A percentile compares a stretch with the other conserved stretches of the same genome.
phyloP scores from a whole-genome alignment of 2,888 invertebrate species.

The Drosophila anceps region DNA sequence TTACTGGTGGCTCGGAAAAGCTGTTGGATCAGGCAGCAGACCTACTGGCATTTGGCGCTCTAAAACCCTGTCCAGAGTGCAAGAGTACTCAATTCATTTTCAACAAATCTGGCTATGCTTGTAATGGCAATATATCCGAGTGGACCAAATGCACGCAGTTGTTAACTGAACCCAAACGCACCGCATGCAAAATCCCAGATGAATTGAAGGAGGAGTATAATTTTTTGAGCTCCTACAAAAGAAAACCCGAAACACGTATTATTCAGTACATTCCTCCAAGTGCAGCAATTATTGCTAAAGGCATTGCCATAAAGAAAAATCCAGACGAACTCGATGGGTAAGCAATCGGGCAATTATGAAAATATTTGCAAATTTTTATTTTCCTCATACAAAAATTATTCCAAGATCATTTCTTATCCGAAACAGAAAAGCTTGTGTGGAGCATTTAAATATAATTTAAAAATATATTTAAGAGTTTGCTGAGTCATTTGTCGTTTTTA shows the following conservation, averaged over 20 bases:
- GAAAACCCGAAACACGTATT: slow-evolving; percentile 87
- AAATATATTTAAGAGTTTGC: not conserved
- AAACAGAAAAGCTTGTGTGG: not conserved
- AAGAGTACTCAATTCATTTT: slow-evolving; percentile 90
- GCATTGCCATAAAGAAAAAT: slow-evolving; percentile 59
- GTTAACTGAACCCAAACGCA: slow-evolving; percentile 90
- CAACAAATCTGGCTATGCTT: slow-evolving; percentile 92
- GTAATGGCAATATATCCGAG: slow-evolving; percentile 90
- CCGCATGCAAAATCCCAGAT: slow-evolving; percentile 89
- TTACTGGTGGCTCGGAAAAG: slow-evolving; percentile 88
- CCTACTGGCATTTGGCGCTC: slow-evolving; percentile 94
- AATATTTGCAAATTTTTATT: not conserved
- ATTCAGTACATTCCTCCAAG: slow-evolving; percentile 87
- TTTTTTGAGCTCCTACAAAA: slow-evolving; percentile 88
- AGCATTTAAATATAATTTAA: not conserved
- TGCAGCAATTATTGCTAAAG: slow-evolving; percentile 73
- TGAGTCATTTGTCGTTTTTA: not conserved
- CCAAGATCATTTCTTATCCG: not conserved
- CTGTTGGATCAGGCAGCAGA: slow-evolving; percentile 91
- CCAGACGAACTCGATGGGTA: slow-evolving; percentile 84
- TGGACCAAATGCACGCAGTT: slow-evolving; percentile 95
- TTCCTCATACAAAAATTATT: no score
- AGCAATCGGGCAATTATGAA: slow-evolving; percentile 37
- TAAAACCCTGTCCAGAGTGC: slow-evolving; percentile 92
- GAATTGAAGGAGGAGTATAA: slow-evolving; percentile 87